phyloP scores from a whole-genome alignment of 2,888 invertebrate genomes.

The Drosophila prolongata region DNA sequence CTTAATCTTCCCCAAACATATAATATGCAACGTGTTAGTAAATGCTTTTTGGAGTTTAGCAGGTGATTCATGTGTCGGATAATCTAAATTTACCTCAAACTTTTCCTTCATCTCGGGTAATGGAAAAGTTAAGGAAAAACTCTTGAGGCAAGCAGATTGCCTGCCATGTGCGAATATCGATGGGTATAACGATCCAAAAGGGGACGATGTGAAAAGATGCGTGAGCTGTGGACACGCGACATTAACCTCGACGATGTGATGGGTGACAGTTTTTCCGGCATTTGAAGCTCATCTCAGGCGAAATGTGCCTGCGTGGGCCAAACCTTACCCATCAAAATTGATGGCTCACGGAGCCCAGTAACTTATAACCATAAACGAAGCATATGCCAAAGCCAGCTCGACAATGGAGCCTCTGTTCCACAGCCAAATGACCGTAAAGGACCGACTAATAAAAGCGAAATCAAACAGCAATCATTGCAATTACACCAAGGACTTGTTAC shows the following conservation, averaged over 20 bases:
- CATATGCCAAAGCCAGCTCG: conserved; percentile 1
- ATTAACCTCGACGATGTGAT: conserved; percentile 36
- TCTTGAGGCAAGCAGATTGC: conserved; percentile 39
- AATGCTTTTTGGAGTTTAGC: conserved; percentile 17
- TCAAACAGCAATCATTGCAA: conserved; percentile 40
- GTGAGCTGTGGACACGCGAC: conserved; percentile 31
- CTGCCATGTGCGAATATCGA: conserved; percentile 22
- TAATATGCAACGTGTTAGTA: conserved; percentile 12
- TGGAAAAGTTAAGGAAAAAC: conserved; percentile 39
- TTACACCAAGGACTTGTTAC: conserved; percentile 28
- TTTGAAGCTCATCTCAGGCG: conserved; percentile 3
- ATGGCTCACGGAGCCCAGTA: conserved; percentile 37
- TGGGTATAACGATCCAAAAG: conserved; percentile 5
- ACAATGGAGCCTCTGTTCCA: conserved; percentile 28
- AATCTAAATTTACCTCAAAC: not conserved
- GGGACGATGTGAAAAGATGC: conserved; percentile 10
- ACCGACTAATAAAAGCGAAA: conserved; percentile 32
- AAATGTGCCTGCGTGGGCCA: conserved; percentile 11
- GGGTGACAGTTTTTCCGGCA: conserved; percentile 42
- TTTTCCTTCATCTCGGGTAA: conserved; percentile 16
- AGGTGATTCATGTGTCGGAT: conserved; percentile 12
- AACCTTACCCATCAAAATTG: conserved; percentile 29
- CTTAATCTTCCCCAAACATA: not conserved
- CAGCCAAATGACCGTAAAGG: conserved; percentile 25
- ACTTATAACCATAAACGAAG: conserved; percentile 41